Conservation (phyloP, 2,797 vertebrate genomes). For the Monodelphis domestica region DNA sequence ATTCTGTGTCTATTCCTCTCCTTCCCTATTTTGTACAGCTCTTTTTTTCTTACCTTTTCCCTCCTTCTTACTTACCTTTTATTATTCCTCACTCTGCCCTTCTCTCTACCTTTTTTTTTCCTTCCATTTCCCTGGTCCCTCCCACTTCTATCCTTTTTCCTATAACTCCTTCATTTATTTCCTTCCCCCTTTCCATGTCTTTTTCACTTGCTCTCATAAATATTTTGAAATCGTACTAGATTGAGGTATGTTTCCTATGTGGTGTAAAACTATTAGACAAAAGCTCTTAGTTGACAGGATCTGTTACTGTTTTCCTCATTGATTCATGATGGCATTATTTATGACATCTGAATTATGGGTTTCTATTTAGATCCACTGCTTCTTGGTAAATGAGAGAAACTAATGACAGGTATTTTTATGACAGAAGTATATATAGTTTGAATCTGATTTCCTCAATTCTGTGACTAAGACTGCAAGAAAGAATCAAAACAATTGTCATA, state of each 20-base stretch:
- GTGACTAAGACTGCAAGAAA: neutral
- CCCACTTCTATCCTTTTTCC: neutral
- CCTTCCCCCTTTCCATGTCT: neutral
- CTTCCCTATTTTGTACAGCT: neutral
- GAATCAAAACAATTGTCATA: neutral
- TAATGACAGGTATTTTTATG: neutral
- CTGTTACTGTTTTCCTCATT: neutral
- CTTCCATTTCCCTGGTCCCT: neutral
- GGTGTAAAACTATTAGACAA: neutral
- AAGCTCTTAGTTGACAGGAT: neutral
- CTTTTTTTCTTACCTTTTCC: neutral
- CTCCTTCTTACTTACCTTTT: neutral
- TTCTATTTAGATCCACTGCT: neutral
- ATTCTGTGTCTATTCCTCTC: neutral
- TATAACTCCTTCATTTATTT: neutral
- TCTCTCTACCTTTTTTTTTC: neutral
- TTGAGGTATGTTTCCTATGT: neutral
- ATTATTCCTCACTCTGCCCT: neutral
- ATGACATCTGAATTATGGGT: neutral
- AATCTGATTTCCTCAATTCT: neutral
- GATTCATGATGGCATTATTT: accelerated
- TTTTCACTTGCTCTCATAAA: constrained; percentile 1
- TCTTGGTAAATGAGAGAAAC: constrained; percentile 14
- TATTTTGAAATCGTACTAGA: constrained; percentile 11
- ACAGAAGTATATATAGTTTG: no score